Evolutionary conservation across 2,888 invertebrate species (phyloP), one percentile per base, ranked within the genome.

Genomic region (Drosophila buzzatii): DNA sequence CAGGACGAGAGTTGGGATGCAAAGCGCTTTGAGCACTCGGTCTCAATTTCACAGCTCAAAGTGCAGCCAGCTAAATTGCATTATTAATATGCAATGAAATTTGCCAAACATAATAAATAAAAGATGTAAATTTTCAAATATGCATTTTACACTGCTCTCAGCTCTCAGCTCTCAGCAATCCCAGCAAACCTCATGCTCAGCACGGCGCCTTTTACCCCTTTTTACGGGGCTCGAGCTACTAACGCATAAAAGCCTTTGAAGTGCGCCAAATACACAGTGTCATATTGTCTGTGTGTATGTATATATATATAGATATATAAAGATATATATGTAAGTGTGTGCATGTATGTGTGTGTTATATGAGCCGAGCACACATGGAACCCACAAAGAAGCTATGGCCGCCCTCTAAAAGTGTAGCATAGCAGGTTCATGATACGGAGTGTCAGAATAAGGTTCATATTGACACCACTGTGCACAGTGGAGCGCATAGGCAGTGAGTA

Each of bases 1-100:
- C 27, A 27, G 6, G 27, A 3, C 27, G 27, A 27, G 27, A 27
- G 27, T 6, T 1, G 27, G 27, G 27, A 6, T 6, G 27, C 0
- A 56, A 70, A 68, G 65, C 62, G 61, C 63, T 56, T 35, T 45
- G 55, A 44, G 33, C 23, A 16, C 35, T 37, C 58, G 41, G 49
- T 47, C 52, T 55, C 45, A 42, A 62, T 76, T 66, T 59, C 49
- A 41, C 27, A 56, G 56, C 58, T 67, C 78, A 81, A 67, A 74
- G 70, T 80, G 82, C 82, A 80, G 42, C 59, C 56, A 63, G 53
- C 51, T 64, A 87, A 89, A 89, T 85, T 89, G 85, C 88, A 85
- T 87, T 89, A 89, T 85, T 85, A 89, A 85, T 89, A 89, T 85
- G 90, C 88, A 87, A 85, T 85, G 79, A 87, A 89, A 87, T 89